phyloP scores from a whole-genome alignment of 2,797 vertebrate genomes.

The Scolopax rusticola region DNA sequence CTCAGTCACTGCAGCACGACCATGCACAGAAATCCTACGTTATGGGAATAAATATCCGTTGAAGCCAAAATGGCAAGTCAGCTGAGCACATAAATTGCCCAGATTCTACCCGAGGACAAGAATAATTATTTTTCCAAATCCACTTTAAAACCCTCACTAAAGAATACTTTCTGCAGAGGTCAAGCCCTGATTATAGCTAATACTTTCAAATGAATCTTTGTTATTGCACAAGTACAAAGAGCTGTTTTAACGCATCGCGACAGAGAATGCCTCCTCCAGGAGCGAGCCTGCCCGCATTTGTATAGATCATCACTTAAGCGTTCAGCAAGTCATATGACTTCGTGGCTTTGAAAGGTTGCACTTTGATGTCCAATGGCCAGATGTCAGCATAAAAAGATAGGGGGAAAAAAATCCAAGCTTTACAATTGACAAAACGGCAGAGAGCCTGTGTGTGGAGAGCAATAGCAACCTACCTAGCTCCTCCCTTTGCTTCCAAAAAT shows the following conservation, averaged over 20 bases:
- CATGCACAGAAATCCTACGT: background rate
- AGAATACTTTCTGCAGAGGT: slow-evolving; percentile 54
- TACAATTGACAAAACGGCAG: background rate
- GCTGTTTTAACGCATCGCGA: background rate
- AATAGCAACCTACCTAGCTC: background rate
- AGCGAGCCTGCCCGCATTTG: rapidly evolving
- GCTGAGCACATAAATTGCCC: slow-evolving; percentile 42
- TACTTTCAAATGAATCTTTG: slow-evolving; percentile 54
- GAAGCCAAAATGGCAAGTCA: slow-evolving; percentile 34
- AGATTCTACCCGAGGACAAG: slow-evolving; percentile 24
- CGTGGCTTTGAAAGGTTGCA: background rate
- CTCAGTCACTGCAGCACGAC: background rate
- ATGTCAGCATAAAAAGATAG: background rate
- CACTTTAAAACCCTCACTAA: slow-evolving; percentile 39
- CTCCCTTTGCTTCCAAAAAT: background rate
- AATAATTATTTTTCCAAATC: slow-evolving; percentile 60
- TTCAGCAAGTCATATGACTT: background rate
- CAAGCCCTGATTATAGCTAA: slow-evolving; percentile 40
- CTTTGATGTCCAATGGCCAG: slow-evolving; percentile 32
- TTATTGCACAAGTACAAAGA: slow-evolving; percentile 52
- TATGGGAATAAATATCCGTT: slow-evolving; percentile 45
- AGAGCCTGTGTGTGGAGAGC: background rate
- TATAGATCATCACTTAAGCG: background rate
- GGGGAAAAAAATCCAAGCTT: background rate
- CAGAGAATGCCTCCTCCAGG: slow-evolving; percentile 42